Percentiles rank a stretch among this genome's conserved stretches.
These are phyloP conservation scores for Sycophaga agraensis DNA, from an alignment of 1,140 invertebrate species.

Conservation along the genomic window DNA sequence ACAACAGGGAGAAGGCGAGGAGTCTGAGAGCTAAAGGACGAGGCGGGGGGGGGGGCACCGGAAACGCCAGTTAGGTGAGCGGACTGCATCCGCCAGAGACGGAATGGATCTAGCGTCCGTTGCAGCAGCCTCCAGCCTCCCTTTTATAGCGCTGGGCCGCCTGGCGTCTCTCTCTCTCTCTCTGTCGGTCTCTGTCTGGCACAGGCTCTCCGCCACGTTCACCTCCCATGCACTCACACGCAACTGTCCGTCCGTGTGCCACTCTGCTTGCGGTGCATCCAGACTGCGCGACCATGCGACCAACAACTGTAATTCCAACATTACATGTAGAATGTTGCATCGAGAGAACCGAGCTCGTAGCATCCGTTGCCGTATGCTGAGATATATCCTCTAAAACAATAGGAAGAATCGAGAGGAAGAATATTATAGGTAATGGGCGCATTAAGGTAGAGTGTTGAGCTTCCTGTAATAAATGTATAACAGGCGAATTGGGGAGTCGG, in stretches of 20 bases:
- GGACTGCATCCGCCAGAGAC: conserved; percentile 31
- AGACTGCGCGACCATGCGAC: no score
- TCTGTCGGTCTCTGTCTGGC: neutral
- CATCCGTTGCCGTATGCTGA: no score
- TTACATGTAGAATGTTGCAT: no score
- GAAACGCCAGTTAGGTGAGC: conserved; percentile 43
- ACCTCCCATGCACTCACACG: neutral
- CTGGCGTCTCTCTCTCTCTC: neutral
- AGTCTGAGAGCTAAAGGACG: neutral
- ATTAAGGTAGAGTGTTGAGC: no score
- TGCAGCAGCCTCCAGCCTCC: conserved; percentile 24
- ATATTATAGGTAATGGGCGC: no score
- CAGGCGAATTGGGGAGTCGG: no score
- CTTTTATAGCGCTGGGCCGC: conserved; percentile 23
- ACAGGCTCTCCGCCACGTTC: neutral
- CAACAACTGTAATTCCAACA: no score
- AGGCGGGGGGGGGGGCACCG: conserved; percentile 35
- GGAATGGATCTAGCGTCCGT: conserved; percentile 35
- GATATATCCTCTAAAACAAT: no score
- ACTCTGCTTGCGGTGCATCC: neutral
- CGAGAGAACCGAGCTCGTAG: no score
- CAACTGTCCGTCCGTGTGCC: neutral
- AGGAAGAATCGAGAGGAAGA: no score
- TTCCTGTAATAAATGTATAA: no score
- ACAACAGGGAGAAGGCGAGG: neutral